Evolutionary conservation across 1,140 invertebrate species (phyloP).

Genomic region (Plutomurus gul): DNA sequence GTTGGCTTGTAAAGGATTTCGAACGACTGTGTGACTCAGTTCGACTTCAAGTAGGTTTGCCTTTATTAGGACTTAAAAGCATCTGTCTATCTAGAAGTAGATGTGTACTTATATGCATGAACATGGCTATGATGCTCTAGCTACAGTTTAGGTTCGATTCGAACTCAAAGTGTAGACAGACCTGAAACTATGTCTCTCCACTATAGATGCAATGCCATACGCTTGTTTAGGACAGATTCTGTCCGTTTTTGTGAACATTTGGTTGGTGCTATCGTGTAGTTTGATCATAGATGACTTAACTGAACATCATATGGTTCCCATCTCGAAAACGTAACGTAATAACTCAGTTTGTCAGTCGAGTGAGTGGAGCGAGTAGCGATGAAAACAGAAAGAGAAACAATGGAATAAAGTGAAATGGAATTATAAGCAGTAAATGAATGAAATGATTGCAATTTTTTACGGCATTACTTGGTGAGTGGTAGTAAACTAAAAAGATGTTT

Average conservation of each 20-base stretch:
- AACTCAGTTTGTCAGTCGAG: constrained; percentile 15
- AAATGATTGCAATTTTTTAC: background rate
- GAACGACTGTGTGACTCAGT: background rate
- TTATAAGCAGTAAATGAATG: background rate
- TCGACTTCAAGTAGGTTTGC: background rate
- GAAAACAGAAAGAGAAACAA: constrained; percentile 27
- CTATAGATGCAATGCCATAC: background rate
- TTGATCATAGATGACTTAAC: background rate
- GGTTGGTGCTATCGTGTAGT: too few species aligned
- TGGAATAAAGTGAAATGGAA: constrained; percentile 15
- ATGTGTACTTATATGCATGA: background rate
- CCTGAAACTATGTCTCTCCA: background rate
- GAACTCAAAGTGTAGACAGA: too few species aligned
- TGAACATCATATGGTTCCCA: background rate
- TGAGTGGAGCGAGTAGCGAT: constrained; percentile 15
- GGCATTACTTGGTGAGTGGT: too few species aligned
- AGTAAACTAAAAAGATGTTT: too few species aligned
- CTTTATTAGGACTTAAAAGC: constrained; percentile 15
- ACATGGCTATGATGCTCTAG: too few species aligned
- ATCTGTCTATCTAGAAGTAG: background rate
- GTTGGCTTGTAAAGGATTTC: constrained; percentile 6
- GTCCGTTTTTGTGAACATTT: too few species aligned
- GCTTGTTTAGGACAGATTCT: background rate
- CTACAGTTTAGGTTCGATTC: background rate
- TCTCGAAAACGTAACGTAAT: background rate